Conservation (phyloP, 2,888 invertebrate species). For the Drosophila pseudotakahashii region DNA sequence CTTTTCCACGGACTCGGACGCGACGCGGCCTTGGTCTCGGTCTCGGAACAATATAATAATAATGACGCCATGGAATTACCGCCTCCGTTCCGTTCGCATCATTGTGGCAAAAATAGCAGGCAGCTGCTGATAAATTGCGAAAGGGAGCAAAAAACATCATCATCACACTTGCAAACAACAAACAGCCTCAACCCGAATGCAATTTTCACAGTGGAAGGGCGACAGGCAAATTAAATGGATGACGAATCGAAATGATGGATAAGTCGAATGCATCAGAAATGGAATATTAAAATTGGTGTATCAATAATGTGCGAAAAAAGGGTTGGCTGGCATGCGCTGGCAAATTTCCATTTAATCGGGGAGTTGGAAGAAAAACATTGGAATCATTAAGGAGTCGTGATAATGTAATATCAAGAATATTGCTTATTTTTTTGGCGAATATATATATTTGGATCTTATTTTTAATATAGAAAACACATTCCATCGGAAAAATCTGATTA, state of each 20-base stretch:
- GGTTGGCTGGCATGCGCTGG: neutral
- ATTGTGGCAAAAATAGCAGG: conserved; percentile 35
- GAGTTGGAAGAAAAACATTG: neutral
- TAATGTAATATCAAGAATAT: neutral
- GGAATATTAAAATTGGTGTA: neutral
- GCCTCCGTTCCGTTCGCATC: conserved; percentile 28
- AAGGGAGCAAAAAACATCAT: neutral
- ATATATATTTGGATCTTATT: no score
- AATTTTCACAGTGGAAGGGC: conserved; percentile 6
- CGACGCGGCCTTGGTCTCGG: conserved; percentile 14
- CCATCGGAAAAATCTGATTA: no score
- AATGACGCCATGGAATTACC: conserved; percentile 42
- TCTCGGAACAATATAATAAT: conserved; percentile 26
- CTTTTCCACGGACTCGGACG: conserved; percentile 4
- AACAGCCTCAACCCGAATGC: conserved; percentile 10
- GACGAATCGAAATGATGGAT: conserved; percentile 24
- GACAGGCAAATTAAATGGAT: conserved; percentile 12
- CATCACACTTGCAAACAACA: conserved; percentile 12
- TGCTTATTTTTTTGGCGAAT: no score
- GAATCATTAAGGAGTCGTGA: neutral
- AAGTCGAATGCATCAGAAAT: conserved; percentile 3
- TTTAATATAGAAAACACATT: no score
- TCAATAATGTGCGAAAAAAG: neutral
- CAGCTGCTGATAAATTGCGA: conserved; percentile 38
- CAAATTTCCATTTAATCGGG: neutral